Evolutionary conservation across 2,797 vertebrate species (phyloP), one percentile per base, ranked within the genome.

Genomic region (Neomorphus geoffroyi): DNA sequence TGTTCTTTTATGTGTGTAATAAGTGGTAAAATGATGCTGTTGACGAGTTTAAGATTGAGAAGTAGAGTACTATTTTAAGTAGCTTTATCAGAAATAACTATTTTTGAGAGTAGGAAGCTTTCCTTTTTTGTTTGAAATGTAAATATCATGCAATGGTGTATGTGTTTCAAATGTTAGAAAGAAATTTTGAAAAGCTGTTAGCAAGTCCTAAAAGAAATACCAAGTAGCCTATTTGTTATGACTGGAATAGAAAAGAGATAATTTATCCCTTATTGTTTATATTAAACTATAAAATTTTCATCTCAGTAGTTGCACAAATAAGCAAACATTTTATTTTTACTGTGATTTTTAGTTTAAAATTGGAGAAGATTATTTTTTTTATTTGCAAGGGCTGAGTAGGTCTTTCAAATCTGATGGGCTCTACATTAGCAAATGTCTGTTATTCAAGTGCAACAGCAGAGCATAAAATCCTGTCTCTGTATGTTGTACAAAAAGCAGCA

Each of bases 121-220:
- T 79, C 13, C 9, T 30, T 56, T 64, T 80, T 75, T 28, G n/a
- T 80, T 94, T 95, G 58, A 86, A 84, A 53, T 86, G 80, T 84
- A 93, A 96, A 80, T 67, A 88, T 64, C 94, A 70, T 64, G 74
- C 92, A 90, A 80, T 4, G n/a, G 26, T 64, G 16, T 67, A 22
- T 19, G 51, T 37, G 21, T 62, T 60, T 51, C 32, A 64, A 74
- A 53, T 37, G 15, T 35, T 6, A 57, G 33, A 78, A 86, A 65
- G 56, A 60, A 54, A 37, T 82, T 66, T 71, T 41, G 56, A 61
- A 86, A 91, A 93, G 77, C 80, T 72, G 51, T 56, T 92, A 86
- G 79, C 60, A 92, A 80, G 61, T 91, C 53, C 22, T 72, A 41
- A 10, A 86, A 81, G 46, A 54, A 92, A 69, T 11, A 7, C 4